Evolutionary conservation across 2,113 vertebrate genomes (phyloP).

Genomic region (Mobula birostris): DNA sequence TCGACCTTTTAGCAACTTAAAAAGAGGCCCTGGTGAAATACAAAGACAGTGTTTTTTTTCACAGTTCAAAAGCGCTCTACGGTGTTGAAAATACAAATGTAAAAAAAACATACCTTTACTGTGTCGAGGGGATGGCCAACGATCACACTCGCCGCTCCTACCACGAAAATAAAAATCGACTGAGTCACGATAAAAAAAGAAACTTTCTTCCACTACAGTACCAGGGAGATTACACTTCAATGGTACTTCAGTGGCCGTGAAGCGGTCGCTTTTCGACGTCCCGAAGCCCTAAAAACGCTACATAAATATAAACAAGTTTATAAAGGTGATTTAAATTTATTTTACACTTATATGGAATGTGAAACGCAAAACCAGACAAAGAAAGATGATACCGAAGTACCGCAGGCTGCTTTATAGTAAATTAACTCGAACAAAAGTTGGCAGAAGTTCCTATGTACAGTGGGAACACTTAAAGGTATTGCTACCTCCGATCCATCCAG

Average conservation of each 20-base stretch:
- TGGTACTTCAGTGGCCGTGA: neutral
- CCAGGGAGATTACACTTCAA: neutral
- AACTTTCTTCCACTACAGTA: neutral
- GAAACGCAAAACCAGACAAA: neutral
- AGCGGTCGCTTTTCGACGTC: neutral
- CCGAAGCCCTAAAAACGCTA: neutral
- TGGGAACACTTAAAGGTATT: neutral
- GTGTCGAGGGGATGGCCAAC: slow-evolving; percentile 68
- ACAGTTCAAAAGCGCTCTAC: neutral
- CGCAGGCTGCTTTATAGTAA: neutral
- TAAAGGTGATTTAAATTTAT: neutral
- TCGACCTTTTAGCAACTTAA: neutral
- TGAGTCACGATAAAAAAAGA: neutral
- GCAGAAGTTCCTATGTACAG: neutral
- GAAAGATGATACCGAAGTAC: neutral
- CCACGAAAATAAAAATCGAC: slow-evolving; percentile 42
- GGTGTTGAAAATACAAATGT: neutral
- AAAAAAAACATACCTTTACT: slow-evolving; percentile 58
- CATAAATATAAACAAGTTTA: neutral
- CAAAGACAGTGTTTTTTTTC: neutral
- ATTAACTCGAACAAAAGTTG: neutral
- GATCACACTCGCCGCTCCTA: slow-evolving; percentile 62
- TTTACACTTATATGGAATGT: neutral
- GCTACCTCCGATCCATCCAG: slow-evolving; percentile 64
- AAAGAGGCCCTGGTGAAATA: neutral